Evolutionary conservation across 2,888 invertebrate species (phyloP), one percentile per base, ranked within the genome.

Genomic region (Melipona bicolor): DNA sequence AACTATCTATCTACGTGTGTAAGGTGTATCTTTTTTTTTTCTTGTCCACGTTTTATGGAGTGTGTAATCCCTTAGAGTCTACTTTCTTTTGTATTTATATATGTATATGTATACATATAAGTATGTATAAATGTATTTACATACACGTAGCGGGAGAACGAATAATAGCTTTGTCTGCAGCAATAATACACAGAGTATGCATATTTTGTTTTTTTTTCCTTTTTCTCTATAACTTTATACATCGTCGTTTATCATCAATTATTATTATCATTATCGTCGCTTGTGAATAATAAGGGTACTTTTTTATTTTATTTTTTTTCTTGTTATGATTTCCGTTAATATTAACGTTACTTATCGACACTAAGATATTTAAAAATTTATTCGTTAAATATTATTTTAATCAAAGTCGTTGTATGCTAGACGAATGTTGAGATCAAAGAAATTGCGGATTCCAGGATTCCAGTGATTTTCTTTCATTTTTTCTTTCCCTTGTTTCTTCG

Each of bases 351-450:
- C 71, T 84, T 76, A 71, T 90, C 87, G 83, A 88, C 89, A 88
- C 91, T 92, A 92, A 90, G 90, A 91, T 91, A 91, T 80, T 89
- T 88, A 90, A 90, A 90, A 90, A 85, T 89, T 90, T 89, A 91
- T 86, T 91, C 90, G 87, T 91, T 92, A 91, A 90, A 92, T 91
- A 93, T 89, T 89, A 90, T 89, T 89, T 61, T 90, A 91, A 92
- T 92, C 91, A 91, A 43, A 93, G 91, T 93, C 93, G 93, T 93
- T 93, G 93, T 93, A 92, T 93, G 91, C 92, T 92, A 92, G 92
- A 92, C 92, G 91, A 92, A 91, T 92, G 92, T 92, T 94, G 94
- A 94, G 94, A 94, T 94, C 94, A 94, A 94, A 93, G 93, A 94
- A 94, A 94, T 91, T 92, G 93, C 91, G 90, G 89, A 90, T 91